A percentile compares a stretch with the other conserved stretches of the same genome.
Evolutionary conservation across 2,113 vertebrate species (phyloP).

Genomic region (Dicerorhinus sumatrensis): DNA sequence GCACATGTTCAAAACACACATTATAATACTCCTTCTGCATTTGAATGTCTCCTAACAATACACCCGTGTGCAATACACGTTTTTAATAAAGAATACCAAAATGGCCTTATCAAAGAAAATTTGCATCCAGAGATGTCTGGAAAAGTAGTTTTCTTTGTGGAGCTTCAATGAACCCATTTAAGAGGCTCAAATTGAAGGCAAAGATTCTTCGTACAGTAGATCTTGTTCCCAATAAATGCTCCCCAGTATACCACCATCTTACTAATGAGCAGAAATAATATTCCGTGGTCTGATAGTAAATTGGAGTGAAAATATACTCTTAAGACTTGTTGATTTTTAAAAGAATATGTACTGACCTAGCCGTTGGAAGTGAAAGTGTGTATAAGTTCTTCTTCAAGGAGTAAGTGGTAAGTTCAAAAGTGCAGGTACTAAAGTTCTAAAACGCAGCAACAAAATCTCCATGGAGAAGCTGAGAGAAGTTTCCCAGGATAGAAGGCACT

Average conservation of each 20-base stretch:
- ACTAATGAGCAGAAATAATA: background rate
- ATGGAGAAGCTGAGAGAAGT: background rate
- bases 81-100: conserved; percentile 58
- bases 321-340: background rate
- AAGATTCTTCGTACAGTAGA: background rate
- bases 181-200: background rate
- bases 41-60: background rate
- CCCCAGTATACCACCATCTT: background rate
- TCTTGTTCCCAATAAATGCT: background rate
- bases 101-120: conserved; percentile 26
- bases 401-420: background rate
- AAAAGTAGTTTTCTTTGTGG: background rate
- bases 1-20: background rate
- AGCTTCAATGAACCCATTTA: background rate
- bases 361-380: background rate
- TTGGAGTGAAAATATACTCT: background rate
- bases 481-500: background rate
- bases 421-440: background rate
- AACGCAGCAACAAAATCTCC: background rate
- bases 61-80: background rate
- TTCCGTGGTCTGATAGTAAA: background rate
- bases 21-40: background rate
- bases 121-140: background rate
- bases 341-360: background rate
- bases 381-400: background rate